Conservation (phyloP, 2,113 vertebrate genomes). For the Otis tarda region DNA sequence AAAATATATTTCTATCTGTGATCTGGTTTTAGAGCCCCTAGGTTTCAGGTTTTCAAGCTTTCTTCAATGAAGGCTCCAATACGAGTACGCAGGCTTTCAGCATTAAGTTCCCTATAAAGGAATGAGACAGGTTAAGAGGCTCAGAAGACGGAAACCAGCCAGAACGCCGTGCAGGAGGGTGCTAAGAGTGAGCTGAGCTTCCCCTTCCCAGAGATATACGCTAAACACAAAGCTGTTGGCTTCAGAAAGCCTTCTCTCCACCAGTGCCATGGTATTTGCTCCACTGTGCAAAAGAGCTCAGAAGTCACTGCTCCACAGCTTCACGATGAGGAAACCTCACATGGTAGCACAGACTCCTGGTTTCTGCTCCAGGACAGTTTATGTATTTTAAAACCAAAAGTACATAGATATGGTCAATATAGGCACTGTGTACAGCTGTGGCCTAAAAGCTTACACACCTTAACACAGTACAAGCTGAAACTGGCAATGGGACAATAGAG, state of each 20-base stretch:
- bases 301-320: background rate
- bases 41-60: background rate
- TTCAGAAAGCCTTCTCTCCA: background rate
- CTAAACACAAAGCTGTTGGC: background rate
- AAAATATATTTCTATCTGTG: background rate
- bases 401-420: background rate
- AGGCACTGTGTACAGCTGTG: background rate
- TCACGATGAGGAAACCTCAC: background rate
- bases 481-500: background rate
- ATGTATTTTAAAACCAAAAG: background rate
- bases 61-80: background rate
- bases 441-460: background rate
- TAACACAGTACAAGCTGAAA: background rate
- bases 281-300: background rate
- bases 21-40: background rate
- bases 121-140: background rate
- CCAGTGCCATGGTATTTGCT: background rate
- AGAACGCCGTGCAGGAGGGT: rapidly evolving
- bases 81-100: background rate
- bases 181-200: background rate
- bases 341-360: background rate
- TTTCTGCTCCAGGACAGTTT: background rate
- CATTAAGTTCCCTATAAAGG: background rate
- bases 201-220: background rate
- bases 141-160: background rate